A percentile compares a stretch with the other conserved stretches of the same genome.
Conservation (phyloP, 2,888 invertebrate species). For the Tetropium fuscum region DNA sequence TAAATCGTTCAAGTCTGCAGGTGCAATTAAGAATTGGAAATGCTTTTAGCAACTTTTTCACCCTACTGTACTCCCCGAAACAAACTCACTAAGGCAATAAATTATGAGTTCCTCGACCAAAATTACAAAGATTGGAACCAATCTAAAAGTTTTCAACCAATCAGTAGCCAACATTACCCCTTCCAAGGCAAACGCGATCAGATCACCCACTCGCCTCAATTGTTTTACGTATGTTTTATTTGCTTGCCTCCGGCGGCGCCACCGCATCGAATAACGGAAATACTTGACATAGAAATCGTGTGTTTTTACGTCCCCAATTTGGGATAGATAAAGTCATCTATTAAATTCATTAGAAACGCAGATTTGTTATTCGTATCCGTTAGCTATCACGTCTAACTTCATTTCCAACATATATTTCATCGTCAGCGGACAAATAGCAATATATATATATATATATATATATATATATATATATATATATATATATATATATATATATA, state of each 20-base stretch:
- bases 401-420: too few species aligned
- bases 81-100: slow-evolving; percentile 59
- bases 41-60: slow-evolving; percentile 17
- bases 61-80: slow-evolving; percentile 52
- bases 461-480: too few species aligned
- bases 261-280: slow-evolving; percentile 37
- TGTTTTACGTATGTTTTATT: slow-evolving; percentile 59
- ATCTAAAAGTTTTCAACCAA: slow-evolving; percentile 65
- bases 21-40: slow-evolving; percentile 1
- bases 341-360: slow-evolving; percentile 15
- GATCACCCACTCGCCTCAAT: slow-evolving; percentile 53
- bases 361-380: not conserved
- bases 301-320: slow-evolving; percentile 24
- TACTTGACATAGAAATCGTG: slow-evolving; percentile 29
- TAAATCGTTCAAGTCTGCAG: too few species aligned
- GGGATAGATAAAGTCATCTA: slow-evolving; percentile 12
- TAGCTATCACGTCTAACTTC: too few species aligned
- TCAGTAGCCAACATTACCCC: slow-evolving; percentile 60
- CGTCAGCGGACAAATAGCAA: too few species aligned
- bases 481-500: too few species aligned
- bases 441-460: too few species aligned
- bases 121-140: slow-evolving; percentile 64
- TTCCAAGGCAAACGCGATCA: slow-evolving; percentile 40
- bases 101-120: slow-evolving; percentile 64
- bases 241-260: slow-evolving; percentile 54